Percentiles rank a stretch among this genome's conserved stretches.
Conservation (phyloP, 2,888 invertebrate species). For the Diaphora mendica region DNA sequence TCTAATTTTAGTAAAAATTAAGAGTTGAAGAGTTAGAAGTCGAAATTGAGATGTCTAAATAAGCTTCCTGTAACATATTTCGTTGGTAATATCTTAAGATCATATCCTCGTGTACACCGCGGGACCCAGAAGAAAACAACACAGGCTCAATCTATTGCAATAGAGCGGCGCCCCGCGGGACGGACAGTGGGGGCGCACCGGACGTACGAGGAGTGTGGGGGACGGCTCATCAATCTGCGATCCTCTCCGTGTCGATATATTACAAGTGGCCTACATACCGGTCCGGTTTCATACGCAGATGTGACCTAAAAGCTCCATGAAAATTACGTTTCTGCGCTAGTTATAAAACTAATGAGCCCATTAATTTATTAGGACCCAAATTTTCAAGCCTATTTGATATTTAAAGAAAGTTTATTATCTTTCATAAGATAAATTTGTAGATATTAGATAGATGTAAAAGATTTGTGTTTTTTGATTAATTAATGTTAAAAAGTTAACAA, state of each 20-base stretch:
- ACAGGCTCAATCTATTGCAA: constrained; percentile 66
- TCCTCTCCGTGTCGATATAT: constrained; percentile 76
- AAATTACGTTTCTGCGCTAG: constrained; percentile 44
- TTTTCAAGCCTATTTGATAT: background rate
- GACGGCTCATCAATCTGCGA: constrained; percentile 76
- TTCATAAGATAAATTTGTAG: background rate
- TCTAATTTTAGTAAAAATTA: background rate
- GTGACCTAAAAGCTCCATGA: constrained; percentile 64
- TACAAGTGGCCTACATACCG: constrained; percentile 75
- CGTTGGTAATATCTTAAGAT: constrained; percentile 28
- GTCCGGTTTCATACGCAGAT: constrained; percentile 70
- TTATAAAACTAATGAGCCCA: constrained; percentile 38
- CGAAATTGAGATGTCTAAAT: background rate
- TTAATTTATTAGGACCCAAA: constrained; percentile 8
- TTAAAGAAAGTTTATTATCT: background rate
- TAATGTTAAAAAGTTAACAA: too few relatives aligned
- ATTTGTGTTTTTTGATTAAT: too few relatives aligned
- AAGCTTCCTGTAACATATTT: background rate
- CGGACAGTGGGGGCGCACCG: constrained; percentile 50
- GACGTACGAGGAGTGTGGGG: constrained; percentile 51
- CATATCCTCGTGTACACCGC: constrained; percentile 39
- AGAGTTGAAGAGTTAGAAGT: background rate
- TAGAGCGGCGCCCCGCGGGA: constrained; percentile 55
- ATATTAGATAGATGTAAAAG: too few relatives aligned
- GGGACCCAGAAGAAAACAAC: constrained; percentile 61